A percentile compares a stretch with the other conserved stretches of the same genome.
phyloP scores from a whole-genome alignment of 2,797 vertebrate genomes.

The Steatocranus sp. region DNA sequence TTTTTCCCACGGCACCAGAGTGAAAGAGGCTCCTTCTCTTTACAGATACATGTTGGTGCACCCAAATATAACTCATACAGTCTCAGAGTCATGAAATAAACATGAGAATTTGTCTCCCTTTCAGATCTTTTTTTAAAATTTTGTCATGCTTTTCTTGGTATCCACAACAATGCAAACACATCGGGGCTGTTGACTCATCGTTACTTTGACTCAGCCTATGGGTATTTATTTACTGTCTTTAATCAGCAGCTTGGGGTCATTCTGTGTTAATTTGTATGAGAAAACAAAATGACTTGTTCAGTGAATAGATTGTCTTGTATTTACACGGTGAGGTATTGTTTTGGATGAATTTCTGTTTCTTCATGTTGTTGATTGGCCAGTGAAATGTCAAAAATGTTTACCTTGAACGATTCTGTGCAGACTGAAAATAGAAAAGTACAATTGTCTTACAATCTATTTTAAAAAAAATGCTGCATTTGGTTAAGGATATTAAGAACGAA shows the following conservation, averaged over 20 bases:
- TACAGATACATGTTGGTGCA: background rate
- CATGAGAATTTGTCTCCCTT: background rate
- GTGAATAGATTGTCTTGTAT: background rate
- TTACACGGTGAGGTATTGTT: background rate
- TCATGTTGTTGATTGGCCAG: background rate
- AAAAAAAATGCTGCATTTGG: background rate
- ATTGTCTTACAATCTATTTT: background rate
- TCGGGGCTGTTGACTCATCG: background rate
- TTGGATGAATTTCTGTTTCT: background rate
- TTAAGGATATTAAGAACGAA: background rate
- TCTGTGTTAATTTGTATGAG: background rate
- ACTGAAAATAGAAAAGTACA: background rate
- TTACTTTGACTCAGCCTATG: constrained; percentile 3
- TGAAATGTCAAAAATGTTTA: background rate
- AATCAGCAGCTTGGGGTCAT: background rate
- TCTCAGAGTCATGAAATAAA: background rate
- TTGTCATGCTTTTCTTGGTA: constrained; percentile 15
- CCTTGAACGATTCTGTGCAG: background rate
- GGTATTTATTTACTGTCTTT: constrained; percentile 4
- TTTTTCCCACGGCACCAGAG: background rate
- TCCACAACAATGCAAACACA: constrained; percentile 17
- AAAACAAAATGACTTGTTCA: background rate
- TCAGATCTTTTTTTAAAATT: constrained; percentile 13
- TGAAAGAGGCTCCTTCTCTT: background rate
- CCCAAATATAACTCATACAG: background rate